These are phyloP conservation scores for Sitta carolinensis DNA, from an alignment of 2,797 vertebrate genomes.

Conservation along the genomic window DNA sequence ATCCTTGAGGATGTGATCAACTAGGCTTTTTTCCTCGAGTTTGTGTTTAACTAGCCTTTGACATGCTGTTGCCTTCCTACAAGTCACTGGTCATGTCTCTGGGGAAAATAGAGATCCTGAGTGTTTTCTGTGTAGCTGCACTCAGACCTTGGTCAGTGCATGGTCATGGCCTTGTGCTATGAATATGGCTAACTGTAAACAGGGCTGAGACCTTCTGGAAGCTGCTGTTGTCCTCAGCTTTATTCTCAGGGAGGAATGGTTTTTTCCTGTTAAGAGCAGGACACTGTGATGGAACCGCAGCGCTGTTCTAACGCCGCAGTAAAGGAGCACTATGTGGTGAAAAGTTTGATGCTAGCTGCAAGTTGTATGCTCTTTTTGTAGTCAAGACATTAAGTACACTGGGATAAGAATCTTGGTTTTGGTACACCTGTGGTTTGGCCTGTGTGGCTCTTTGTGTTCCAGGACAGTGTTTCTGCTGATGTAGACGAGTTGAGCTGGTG, in stretches of 20 bases:
- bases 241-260: background rate
- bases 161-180: background rate
- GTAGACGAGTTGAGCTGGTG: background rate
- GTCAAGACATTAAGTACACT: background rate
- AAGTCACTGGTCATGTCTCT: background rate
- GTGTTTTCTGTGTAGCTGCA: background rate
- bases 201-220: background rate
- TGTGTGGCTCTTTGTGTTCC: background rate
- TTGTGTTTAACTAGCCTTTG: background rate
- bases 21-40: background rate
- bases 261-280: background rate
- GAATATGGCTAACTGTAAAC: background rate
- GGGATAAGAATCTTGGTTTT: background rate
- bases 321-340: background rate
- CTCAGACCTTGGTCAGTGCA: background rate
- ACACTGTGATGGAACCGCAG: accelerated
- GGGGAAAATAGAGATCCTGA: background rate
- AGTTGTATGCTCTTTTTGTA: background rate
- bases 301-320: background rate
- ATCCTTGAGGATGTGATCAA: background rate
- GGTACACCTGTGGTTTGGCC: background rate
- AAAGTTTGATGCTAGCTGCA: background rate
- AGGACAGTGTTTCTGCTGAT: background rate
- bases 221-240: background rate
- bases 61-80: background rate